Evolutionary conservation across 2,113 vertebrate species (phyloP).

Genomic region (Dipodomys ordii): DNA sequence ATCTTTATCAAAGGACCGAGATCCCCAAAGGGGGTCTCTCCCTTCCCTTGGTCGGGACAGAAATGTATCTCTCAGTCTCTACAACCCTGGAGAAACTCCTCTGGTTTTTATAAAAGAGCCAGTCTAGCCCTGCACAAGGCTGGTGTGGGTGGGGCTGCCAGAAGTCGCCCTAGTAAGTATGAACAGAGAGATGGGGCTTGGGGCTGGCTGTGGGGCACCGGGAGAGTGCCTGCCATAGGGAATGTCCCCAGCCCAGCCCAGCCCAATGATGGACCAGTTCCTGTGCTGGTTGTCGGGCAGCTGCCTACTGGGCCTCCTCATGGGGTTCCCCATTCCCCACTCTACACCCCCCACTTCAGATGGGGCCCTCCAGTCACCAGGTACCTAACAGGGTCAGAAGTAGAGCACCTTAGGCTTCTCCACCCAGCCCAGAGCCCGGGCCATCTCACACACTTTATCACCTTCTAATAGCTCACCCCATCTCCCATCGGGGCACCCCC

Average conservation of each 20-base stretch:
- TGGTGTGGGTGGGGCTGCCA: neutral
- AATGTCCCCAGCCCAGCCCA: neutral
- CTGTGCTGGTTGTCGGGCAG: neutral
- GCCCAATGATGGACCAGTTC: neutral
- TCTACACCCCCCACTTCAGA: fast-evolving
- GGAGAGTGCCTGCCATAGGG: neutral
- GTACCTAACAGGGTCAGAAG: neutral
- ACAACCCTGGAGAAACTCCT: neutral
- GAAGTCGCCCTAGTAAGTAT: neutral
- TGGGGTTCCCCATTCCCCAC: fast-evolving
- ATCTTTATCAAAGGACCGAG: neutral
- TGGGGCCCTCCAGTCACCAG: too few relatives aligned
- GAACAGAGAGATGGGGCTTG: neutral
- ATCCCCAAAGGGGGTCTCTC: neutral
- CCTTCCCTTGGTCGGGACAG: neutral
- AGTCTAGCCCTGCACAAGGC: neutral
- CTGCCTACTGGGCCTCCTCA: neutral
- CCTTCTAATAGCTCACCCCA: too few relatives aligned
- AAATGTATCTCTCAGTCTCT: neutral
- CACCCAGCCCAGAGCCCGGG: neutral
- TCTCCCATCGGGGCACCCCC: neutral
- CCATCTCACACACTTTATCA: fast-evolving
- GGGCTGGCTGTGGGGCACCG: neutral
- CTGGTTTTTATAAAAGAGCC: neutral
- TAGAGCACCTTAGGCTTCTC: fast-evolving